Percentiles rank a stretch among this genome's conserved stretches.
Conservation (phyloP, 1,140 invertebrate species). For the Lasioglossum albipes region DNA sequence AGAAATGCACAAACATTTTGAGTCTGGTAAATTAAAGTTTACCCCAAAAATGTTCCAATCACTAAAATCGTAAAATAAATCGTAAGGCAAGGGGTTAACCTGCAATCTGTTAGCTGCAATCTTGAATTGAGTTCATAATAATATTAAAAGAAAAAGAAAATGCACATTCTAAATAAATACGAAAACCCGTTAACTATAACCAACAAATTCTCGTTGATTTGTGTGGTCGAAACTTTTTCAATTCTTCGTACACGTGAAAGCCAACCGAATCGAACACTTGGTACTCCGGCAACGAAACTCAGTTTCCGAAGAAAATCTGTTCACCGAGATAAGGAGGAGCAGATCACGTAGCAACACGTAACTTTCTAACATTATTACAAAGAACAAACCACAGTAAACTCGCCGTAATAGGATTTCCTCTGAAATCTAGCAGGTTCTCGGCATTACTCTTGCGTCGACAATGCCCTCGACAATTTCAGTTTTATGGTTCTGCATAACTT, state of each 20-base stretch:
- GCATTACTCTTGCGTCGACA: neutral
- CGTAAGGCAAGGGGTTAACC: too few species aligned
- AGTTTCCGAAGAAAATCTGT: neutral
- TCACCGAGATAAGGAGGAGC: neutral
- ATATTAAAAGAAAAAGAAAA: too few species aligned
- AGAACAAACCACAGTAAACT: neutral
- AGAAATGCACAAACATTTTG: too few species aligned
- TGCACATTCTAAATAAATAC: too few species aligned
- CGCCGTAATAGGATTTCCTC: neutral
- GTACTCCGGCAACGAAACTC: neutral
- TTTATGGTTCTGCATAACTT: neutral
- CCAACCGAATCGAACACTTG: neutral
- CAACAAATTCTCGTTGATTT: too few species aligned
- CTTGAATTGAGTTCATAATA: too few species aligned
- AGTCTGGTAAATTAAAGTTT: too few species aligned
- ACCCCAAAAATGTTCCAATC: too few species aligned
- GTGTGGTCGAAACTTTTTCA: neutral
- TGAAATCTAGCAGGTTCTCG: neutral
- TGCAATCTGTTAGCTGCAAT: too few species aligned
- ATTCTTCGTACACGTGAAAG: neutral
- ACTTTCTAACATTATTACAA: slow-evolving; percentile 16
- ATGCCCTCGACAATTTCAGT: slow-evolving; percentile 1
- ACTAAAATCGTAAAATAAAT: too few species aligned
- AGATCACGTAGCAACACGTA: neutral
- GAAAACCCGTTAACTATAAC: too few species aligned